Evolutionary conservation across 1,140 invertebrate species (phyloP).

Genomic region (Drosophila burlai): DNA sequence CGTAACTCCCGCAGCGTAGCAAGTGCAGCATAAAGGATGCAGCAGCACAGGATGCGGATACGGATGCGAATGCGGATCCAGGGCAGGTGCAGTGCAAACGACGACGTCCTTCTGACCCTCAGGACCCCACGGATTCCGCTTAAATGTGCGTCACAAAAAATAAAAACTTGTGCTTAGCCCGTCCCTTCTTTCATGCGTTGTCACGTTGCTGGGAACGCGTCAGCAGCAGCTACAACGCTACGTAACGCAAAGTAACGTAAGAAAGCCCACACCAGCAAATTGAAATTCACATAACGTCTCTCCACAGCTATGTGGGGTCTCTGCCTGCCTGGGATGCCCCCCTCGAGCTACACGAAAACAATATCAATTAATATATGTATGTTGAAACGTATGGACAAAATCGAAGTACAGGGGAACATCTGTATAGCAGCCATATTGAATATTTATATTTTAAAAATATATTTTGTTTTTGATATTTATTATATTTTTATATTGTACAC

Average conservation of each 20-base stretch:
- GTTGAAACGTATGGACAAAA: constrained; percentile 44
- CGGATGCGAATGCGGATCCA: background rate
- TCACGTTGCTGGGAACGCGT: constrained; percentile 47
- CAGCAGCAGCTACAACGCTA: constrained; percentile 32
- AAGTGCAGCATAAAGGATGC: constrained; percentile 42
- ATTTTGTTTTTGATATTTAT: background rate
- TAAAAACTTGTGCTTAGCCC: constrained; percentile 10
- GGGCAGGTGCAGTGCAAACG: constrained; percentile 14
- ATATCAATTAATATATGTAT: constrained; percentile 79
- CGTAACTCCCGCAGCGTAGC: constrained; percentile 48
- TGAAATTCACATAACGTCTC: constrained; percentile 75
- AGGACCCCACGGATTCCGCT: constrained; percentile 15
- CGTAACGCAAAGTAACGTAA: constrained; percentile 56
- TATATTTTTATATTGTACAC: background rate
- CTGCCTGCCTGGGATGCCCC: background rate
- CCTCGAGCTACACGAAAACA: constrained; percentile 60
- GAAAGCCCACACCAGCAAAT: constrained; percentile 69
- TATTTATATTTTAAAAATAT: background rate
- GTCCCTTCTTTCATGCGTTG: constrained; percentile 17
- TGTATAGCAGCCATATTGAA: background rate
- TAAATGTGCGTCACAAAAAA: constrained; percentile 48
- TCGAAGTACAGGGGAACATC: constrained; percentile 5
- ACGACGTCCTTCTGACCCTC: constrained; percentile 9
- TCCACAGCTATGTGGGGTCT: constrained; percentile 23
- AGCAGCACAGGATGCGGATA: constrained; percentile 10